Percentiles rank a stretch among this genome's conserved stretches.
Evolutionary conservation across 2,797 vertebrate species (phyloP).

Genomic region (Pterois miles): DNA sequence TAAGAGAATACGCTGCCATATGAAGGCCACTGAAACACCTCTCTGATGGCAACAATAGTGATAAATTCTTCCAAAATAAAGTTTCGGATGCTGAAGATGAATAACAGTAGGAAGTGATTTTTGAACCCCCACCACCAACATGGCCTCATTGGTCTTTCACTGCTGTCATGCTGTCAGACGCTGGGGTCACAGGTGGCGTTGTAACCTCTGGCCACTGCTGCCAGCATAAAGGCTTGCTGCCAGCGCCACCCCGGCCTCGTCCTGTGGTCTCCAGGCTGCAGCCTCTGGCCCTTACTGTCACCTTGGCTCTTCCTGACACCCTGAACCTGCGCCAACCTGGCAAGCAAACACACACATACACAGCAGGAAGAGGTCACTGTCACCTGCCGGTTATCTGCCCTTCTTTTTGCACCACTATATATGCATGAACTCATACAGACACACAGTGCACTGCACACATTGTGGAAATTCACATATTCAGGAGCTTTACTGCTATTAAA

Average conservation of each 20-base stretch:
- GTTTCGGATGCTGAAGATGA: background rate
- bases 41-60: background rate
- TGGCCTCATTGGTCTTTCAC: slow-evolving; percentile 11
- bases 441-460: background rate
- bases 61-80: slow-evolving; percentile 1
- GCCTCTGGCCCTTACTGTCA: slow-evolving; percentile 66
- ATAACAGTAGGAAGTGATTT: background rate
- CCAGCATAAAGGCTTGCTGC: slow-evolving; percentile 52
- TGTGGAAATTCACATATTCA: background rate
- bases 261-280: slow-evolving; percentile 45
- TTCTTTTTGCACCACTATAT: slow-evolving; percentile 28
- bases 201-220: slow-evolving; percentile 57
- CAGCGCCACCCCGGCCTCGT: slow-evolving; percentile 51
- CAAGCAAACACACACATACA: slow-evolving; percentile 28
- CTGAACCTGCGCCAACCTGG: slow-evolving; percentile 61
- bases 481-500: background rate
- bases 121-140: background rate
- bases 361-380: slow-evolving; percentile 56
- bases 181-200: slow-evolving; percentile 48
- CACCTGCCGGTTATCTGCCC: slow-evolving; percentile 36
- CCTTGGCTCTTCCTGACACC: slow-evolving; percentile 57
- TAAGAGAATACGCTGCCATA: no score
- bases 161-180: slow-evolving; percentile 16
- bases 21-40: background rate
- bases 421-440: background rate